Evolutionary conservation across 2,797 vertebrate genomes (phyloP).

Genomic region (Malurus splendens): DNA sequence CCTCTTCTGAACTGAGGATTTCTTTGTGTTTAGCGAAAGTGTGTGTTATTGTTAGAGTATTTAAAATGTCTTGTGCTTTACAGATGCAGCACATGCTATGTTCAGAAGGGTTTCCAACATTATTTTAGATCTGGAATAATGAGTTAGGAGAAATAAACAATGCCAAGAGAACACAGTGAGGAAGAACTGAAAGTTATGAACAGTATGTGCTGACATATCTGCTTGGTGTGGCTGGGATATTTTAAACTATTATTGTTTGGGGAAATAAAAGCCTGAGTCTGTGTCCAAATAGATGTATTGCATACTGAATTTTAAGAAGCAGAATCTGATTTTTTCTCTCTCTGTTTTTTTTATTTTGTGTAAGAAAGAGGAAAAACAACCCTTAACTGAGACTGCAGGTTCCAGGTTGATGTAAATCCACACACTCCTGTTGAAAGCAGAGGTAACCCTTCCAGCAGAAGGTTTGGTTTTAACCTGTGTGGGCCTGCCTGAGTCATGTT

Average conservation of each 20-base stretch:
- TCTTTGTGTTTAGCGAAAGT: neutral
- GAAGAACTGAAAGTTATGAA: neutral
- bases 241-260: neutral
- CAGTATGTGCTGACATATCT: neutral
- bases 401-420: neutral
- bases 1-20: neutral
- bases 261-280: conserved; percentile 14
- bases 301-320: neutral
- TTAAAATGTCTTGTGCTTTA: neutral
- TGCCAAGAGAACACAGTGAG: neutral
- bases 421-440: neutral
- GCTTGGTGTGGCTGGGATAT: neutral
- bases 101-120: neutral
- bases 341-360: neutral
- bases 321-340: neutral
- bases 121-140: neutral
- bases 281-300: neutral
- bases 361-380: neutral
- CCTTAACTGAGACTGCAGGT: neutral
- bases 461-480: neutral
- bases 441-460: neutral
- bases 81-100: neutral
- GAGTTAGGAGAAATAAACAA: neutral
- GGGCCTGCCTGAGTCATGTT: neutral
- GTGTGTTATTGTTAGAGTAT: neutral